Evolutionary conservation across 1,140 invertebrate species (phyloP).

Genomic region (Pseudomyrmex dendroicus): DNA sequence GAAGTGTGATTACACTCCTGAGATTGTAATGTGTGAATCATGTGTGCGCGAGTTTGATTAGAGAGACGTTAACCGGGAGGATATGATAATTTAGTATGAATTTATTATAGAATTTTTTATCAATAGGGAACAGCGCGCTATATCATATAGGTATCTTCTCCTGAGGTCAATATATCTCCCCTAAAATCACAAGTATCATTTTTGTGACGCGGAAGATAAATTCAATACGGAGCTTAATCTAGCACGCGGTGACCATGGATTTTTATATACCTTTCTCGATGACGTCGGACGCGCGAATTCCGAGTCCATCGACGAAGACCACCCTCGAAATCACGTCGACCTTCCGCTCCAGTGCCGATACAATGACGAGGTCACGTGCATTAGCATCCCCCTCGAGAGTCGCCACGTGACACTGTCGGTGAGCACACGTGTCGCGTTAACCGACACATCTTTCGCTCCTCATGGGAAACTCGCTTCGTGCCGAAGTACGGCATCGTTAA

Average conservation of each 20-base stretch:
- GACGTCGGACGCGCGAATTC: conserved; percentile 11
- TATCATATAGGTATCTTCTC: background rate
- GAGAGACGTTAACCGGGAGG: background rate
- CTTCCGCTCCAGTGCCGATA: conserved; percentile 66
- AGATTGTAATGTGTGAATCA: conserved; percentile 14
- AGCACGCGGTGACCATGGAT: background rate
- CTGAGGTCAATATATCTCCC: conserved; percentile 20
- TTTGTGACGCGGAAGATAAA: background rate
- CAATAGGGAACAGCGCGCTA: too few species aligned
- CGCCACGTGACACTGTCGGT: conserved; percentile 66
- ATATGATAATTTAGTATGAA: background rate
- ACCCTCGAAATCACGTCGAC: conserved; percentile 66
- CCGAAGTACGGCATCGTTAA: conserved; percentile 39
- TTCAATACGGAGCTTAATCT: conserved; percentile 15
- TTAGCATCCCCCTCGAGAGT: conserved; percentile 69
- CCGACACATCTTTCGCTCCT: conserved; percentile 68
- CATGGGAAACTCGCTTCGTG: conserved; percentile 65
- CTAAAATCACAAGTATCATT: background rate
- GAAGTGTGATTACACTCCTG: background rate
- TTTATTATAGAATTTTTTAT: conserved; percentile 10
- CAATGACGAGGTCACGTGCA: conserved; percentile 75
- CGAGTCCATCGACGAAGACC: conserved; percentile 10
- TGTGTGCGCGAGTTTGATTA: background rate
- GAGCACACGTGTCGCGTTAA: conserved; percentile 71
- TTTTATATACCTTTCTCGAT: background rate